Percentiles rank a stretch among this genome's conserved stretches.
phyloP scores from a whole-genome alignment of 2,888 invertebrate genomes.

The Malachius bipustulatus region DNA sequence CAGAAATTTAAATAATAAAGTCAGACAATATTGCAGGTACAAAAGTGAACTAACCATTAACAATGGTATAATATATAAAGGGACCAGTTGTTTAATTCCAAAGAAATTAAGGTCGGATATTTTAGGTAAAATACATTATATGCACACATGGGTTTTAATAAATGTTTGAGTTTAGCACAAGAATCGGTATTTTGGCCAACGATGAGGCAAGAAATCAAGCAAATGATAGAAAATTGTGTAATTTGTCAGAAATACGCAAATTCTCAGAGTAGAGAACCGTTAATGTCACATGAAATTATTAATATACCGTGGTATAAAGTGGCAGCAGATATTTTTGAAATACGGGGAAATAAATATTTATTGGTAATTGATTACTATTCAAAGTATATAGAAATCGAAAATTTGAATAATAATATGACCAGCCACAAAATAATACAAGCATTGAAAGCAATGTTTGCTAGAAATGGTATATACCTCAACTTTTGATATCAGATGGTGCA shows the following conservation, averaged over 20 bases:
- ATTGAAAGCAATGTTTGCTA: constrained; percentile 8
- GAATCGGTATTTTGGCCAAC: constrained; percentile 15
- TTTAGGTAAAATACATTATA: constrained; percentile 14
- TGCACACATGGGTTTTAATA: constrained; percentile 14
- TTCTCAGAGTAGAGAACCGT: constrained; percentile 14
- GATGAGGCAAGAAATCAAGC: constrained; percentile 15
- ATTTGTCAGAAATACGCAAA: constrained; percentile 14
- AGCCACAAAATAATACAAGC: background rate
- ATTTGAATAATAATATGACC: background rate
- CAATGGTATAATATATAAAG: constrained; percentile 13
- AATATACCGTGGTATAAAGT: constrained; percentile 11
- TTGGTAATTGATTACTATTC: constrained; percentile 5
- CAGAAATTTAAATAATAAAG: constrained; percentile 9
- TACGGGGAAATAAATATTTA: background rate
- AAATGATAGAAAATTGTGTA: constrained; percentile 11
- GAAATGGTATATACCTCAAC: constrained; percentile 7
- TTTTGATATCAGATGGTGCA: constrained; percentile 6
- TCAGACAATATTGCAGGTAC: constrained; percentile 13
- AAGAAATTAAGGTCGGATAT: constrained; percentile 13
- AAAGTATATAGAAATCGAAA: no score
- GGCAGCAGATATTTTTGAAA: constrained; percentile 7
- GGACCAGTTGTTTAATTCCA: constrained; percentile 12
- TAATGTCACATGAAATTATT: constrained; percentile 14
- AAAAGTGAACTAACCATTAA: constrained; percentile 10
- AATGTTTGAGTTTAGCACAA: constrained; percentile 13